phyloP scores from a whole-genome alignment of 2,888 invertebrate species.

The Herminia tarsipennalis region DNA sequence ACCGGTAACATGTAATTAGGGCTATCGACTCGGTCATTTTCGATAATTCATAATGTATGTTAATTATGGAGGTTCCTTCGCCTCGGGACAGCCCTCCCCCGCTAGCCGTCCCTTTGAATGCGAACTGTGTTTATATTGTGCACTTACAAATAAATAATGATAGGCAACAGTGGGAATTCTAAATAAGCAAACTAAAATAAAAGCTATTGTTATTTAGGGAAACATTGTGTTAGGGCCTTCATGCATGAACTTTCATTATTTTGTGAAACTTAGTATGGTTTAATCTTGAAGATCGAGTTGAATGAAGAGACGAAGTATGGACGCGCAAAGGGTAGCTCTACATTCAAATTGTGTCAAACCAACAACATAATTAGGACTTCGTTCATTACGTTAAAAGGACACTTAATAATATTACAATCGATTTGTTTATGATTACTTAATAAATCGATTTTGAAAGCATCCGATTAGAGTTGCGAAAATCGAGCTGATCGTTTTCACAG shows the following conservation, averaged over 20 bases:
- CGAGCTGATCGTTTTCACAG: too few species aligned
- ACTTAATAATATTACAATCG: too few species aligned
- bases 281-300: too few species aligned
- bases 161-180: constrained; percentile 50
- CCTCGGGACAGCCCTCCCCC: constrained; percentile 63
- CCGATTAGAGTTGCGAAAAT: too few species aligned
- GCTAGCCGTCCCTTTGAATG: constrained; percentile 35
- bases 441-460: too few species aligned
- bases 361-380: too few species aligned
- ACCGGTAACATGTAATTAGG: constrained; percentile 76
- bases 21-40: constrained; percentile 77
- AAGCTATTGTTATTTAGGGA: constrained; percentile 44
- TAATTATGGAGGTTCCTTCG: constrained; percentile 77
- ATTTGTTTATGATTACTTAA: too few species aligned
- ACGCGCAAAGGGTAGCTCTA: too few species aligned
- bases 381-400: too few species aligned
- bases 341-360: too few species aligned
- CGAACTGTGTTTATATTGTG: constrained; percentile 55
- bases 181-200: constrained; percentile 50
- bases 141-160: constrained; percentile 59
- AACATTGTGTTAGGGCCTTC: constrained; percentile 14
- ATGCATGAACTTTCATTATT: background rate
- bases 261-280: background rate
- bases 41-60: constrained; percentile 84
- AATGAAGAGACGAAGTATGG: too few species aligned